A percentile compares a stretch with the other conserved stretches of the same genome.
Evolutionary conservation across 2,888 invertebrate genomes (phyloP).

Genomic region (Smittia sp.): DNA sequence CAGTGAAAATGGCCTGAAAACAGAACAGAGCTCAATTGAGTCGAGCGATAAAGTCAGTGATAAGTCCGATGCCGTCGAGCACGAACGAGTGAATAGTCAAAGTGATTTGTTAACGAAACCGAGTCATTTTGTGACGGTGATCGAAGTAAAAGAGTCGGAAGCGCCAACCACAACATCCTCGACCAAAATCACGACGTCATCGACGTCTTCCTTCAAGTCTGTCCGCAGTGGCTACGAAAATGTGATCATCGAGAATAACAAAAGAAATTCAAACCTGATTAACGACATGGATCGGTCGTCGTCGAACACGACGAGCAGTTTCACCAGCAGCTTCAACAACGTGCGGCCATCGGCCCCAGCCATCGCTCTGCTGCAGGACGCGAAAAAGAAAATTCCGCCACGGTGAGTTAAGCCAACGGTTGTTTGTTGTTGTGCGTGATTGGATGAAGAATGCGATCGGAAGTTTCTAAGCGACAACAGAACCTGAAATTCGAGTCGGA

Average conservation of each 20-base stretch:
- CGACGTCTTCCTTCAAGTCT: constrained; percentile 32
- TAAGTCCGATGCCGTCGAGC: constrained; percentile 38
- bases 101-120: constrained; percentile 43
- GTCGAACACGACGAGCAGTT: constrained; percentile 11
- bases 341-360: constrained; percentile 55
- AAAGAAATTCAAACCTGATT: constrained; percentile 32
- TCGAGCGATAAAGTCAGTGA: constrained; percentile 44
- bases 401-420: constrained; percentile 54
- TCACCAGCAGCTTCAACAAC: constrained; percentile 22
- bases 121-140: constrained; percentile 77
- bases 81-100: constrained; percentile 44
- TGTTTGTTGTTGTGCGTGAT: neutral
- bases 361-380: constrained; percentile 59
- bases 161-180: constrained; percentile 51
- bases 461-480: neutral
- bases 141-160: constrained; percentile 77
- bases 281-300: constrained; percentile 24
- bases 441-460: neutral
- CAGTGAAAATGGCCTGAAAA: constrained; percentile 38
- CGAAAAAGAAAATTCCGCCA: constrained; percentile 65
- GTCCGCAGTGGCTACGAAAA: constrained; percentile 38
- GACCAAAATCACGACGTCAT: constrained; percentile 43
- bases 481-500: neutral
- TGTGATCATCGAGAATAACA: constrained; percentile 39
- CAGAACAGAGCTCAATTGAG: constrained; percentile 26